Evolutionary conservation across 2,888 invertebrate species (phyloP).

Genomic region (Notodonta ziczac): DNA sequence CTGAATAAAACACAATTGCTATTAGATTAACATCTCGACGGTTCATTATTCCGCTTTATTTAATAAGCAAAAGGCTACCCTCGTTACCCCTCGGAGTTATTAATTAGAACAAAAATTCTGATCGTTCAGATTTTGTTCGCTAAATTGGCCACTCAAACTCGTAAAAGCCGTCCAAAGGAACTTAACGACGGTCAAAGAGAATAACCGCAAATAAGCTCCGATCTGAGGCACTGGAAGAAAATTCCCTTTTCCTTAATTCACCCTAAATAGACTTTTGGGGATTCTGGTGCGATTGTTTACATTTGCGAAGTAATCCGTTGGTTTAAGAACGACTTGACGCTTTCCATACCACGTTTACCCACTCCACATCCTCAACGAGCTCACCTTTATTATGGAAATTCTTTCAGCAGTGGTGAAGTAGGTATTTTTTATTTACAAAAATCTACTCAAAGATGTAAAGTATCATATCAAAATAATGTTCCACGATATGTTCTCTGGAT

Average conservation of each 20-base stretch:
- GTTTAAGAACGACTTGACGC: conserved; percentile 52
- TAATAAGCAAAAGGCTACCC: conserved; percentile 68
- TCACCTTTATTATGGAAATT: background rate
- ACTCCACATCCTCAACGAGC: conserved; percentile 23
- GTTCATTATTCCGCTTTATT: conserved; percentile 71
- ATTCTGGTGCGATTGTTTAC: conserved; percentile 72
- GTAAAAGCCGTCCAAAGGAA: conserved; percentile 81
- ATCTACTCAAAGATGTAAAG: background rate
- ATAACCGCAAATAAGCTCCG: conserved; percentile 84
- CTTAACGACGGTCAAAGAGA: conserved; percentile 85
- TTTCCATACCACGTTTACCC: conserved; percentile 42
- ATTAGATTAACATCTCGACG: conserved; percentile 61
- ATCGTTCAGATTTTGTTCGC: conserved; percentile 81
- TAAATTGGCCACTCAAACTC: conserved; percentile 83
- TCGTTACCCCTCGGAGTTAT: conserved; percentile 70
- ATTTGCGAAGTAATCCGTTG: conserved; percentile 69
- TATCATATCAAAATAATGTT: background rate
- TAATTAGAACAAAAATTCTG: conserved; percentile 83
- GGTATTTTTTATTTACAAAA: background rate
- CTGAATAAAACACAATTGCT: conserved; percentile 49
- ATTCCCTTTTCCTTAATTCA: conserved; percentile 81
- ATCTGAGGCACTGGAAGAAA: conserved; percentile 78
- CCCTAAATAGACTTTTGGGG: conserved; percentile 75
- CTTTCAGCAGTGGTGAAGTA: background rate
- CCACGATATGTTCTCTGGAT: background rate